These are phyloP conservation scores for Imbricaverruca yamaguchii DNA, from an alignment of 2,888 invertebrate genomes.

Conservation along the genomic window DNA sequence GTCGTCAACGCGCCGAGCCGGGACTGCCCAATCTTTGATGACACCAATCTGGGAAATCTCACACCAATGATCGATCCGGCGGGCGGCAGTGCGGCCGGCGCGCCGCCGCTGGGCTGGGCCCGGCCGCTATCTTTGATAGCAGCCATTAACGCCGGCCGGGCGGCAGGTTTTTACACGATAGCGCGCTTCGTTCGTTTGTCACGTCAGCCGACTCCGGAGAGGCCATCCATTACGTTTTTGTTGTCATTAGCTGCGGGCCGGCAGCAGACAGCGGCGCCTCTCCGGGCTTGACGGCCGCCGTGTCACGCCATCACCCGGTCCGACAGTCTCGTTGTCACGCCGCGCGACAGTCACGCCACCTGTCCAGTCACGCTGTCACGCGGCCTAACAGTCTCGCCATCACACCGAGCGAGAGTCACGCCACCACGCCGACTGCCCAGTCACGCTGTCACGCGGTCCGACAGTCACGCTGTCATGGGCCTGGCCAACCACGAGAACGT, in stretches of 20 bases:
- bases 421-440: neutral
- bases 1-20: neutral
- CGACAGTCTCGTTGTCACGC: neutral
- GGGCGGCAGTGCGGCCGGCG: neutral
- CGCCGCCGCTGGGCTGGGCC: neutral
- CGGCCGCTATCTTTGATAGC: constrained; percentile 13
- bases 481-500: neutral
- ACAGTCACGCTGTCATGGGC: neutral
- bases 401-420: neutral
- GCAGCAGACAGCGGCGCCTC: neutral
- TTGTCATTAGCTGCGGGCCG: constrained; percentile 11
- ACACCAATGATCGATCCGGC: constrained; percentile 7
- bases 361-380: no score
- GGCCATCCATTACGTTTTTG: constrained; percentile 21
- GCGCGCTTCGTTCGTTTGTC: neutral
- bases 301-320: no score
- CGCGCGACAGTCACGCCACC: neutral
- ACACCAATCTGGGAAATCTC: neutral
- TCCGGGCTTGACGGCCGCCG: neutral
- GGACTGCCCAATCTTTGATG: neutral
- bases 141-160: neutral
- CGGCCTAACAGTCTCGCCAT: neutral
- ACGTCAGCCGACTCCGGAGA: constrained; percentile 6
- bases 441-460: neutral
- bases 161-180: neutral